A percentile compares a stretch with the other conserved stretches of the same genome.
Evolutionary conservation across 2,113 vertebrate species (phyloP).

Genomic region (Sander lucioperca): DNA sequence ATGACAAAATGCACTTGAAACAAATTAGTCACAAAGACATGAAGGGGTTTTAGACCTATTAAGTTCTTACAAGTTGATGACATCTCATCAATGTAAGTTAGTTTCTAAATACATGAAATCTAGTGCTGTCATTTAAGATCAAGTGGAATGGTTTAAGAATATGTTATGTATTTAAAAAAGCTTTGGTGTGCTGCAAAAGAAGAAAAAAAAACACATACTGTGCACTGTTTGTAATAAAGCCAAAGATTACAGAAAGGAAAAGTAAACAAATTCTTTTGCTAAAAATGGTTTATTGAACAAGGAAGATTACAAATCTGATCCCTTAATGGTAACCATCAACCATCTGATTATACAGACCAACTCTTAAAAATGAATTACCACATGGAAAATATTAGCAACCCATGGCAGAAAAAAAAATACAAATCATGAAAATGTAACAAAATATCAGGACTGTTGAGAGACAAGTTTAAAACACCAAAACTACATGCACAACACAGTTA

Average conservation of each 20-base stretch:
- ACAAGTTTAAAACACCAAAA: constrained; percentile 11
- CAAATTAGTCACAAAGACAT: constrained; percentile 1
- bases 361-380: constrained; percentile 53
- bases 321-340: constrained; percentile 57
- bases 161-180: constrained; percentile 20
- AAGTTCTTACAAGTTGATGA: constrained; percentile 29
- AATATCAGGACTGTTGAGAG: constrained; percentile 21
- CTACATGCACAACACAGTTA: constrained; percentile 43
- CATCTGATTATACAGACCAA: constrained; percentile 38
- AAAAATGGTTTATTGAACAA: constrained; percentile 84
- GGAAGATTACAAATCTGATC: constrained; percentile 72
- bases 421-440: constrained; percentile 42
- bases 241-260: constrained; percentile 39
- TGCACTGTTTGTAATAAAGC: neutral
- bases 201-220: neutral
- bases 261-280: constrained; percentile 56
- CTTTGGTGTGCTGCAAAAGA: constrained; percentile 33
- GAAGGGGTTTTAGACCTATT: constrained; percentile 9
- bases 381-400: constrained; percentile 69
- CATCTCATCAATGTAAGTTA: constrained; percentile 40
- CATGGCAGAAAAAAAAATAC: constrained; percentile 19
- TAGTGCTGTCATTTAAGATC: constrained; percentile 33
- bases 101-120: constrained; percentile 31
- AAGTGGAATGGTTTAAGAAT: constrained; percentile 14
- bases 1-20: constrained; percentile 29